Evolutionary conservation across 2,888 invertebrate genomes (phyloP).

Genomic region (Chrysotoxum bicinctum): DNA sequence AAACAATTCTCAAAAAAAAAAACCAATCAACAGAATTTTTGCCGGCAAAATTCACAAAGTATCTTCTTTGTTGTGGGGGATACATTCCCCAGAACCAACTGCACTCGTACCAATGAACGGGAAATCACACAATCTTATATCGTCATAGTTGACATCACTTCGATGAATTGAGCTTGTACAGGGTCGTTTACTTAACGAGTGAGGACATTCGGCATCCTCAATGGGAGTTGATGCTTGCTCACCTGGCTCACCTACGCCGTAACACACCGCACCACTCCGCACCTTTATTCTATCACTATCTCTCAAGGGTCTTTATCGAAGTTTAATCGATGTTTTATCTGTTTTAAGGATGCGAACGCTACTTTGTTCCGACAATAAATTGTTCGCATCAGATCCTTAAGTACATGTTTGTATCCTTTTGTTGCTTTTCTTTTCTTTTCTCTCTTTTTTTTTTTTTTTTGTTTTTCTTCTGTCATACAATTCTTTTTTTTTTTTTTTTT

Average conservation of each 20-base stretch:
- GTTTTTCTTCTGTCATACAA: constrained; percentile 11
- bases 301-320: constrained; percentile 72
- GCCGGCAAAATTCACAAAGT: constrained; percentile 13
- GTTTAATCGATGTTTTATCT: constrained; percentile 75
- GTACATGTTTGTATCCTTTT: constrained; percentile 67
- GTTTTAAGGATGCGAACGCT: constrained; percentile 68
- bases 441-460: constrained; percentile 4
- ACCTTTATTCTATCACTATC: neutral
- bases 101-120: constrained; percentile 7
- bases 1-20: no score
- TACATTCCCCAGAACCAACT: constrained; percentile 42
- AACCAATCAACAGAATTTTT: neutral
- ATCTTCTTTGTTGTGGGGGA: constrained; percentile 23
- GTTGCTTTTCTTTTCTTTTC: constrained; percentile 44
- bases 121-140: constrained; percentile 52
- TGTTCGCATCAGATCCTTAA: constrained; percentile 64
- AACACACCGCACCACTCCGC: neutral
- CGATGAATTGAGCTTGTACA: constrained; percentile 67
- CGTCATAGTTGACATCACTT: constrained; percentile 72
- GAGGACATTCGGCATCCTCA: constrained; percentile 70
- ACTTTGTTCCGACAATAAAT: constrained; percentile 64
- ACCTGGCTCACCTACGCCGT: constrained; percentile 26
- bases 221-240: constrained; percentile 26
- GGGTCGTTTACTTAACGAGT: constrained; percentile 72
- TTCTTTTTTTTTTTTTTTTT: neutral